Percentiles rank a stretch among this genome's conserved stretches.
Evolutionary conservation across 2,113 vertebrate genomes (phyloP).

Genomic region (Scartelaos histophorus): DNA sequence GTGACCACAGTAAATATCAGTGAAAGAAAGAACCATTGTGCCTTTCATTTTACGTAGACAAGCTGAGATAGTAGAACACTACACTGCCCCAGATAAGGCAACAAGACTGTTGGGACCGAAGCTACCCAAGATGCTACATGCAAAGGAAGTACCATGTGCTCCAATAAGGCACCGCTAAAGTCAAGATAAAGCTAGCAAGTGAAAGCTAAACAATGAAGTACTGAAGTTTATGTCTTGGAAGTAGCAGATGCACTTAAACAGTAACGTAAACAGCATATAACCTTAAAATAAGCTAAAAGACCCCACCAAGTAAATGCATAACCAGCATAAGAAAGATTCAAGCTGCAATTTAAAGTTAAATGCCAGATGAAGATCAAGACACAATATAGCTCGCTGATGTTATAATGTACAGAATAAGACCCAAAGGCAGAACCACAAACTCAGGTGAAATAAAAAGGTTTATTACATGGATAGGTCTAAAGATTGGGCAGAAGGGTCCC

Average conservation of each 20-base stretch:
- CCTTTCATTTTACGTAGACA: too few relatives aligned
- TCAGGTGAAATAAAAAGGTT: too few relatives aligned
- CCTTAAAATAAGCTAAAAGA: neutral
- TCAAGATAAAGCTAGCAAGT: neutral
- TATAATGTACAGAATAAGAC: too few relatives aligned
- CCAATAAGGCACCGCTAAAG: neutral
- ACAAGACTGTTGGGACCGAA: neutral
- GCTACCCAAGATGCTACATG: neutral
- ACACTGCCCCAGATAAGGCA: neutral
- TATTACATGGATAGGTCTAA: too few relatives aligned
- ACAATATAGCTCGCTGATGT: neutral
- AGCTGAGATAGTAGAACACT: neutral
- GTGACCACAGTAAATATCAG: too few relatives aligned
- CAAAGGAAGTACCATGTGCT: neutral
- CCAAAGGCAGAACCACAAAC: too few relatives aligned
- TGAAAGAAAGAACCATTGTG: too few relatives aligned
- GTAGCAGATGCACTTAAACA: constrained; percentile 1
- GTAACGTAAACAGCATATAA: neutral
- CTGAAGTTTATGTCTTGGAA: neutral
- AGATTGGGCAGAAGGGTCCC: too few relatives aligned
- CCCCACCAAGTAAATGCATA: neutral
- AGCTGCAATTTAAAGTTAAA: neutral
- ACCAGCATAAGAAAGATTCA: neutral
- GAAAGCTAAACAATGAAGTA: neutral
- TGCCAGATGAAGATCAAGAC: neutral